Conservation (phyloP, 2,888 invertebrate genomes). For the Andrena flavipes region DNA sequence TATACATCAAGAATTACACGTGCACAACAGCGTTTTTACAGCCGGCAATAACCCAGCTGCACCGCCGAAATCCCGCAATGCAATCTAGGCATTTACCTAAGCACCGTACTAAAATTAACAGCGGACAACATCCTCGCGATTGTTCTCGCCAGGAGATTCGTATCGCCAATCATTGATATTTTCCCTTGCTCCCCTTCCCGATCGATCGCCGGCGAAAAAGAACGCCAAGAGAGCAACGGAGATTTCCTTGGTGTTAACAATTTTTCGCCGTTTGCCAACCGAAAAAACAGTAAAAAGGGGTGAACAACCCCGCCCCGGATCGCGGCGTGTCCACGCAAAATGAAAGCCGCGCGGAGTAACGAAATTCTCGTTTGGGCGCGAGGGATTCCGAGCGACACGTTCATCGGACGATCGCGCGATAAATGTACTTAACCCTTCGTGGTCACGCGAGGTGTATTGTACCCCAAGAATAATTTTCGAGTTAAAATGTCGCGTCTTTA, state of each 20-base stretch:
- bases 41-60: too few relatives aligned
- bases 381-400: not conserved
- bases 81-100: too few relatives aligned
- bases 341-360: not conserved
- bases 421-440: too few relatives aligned
- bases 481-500: too few relatives aligned
- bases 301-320: constrained; percentile 28
- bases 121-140: not conserved
- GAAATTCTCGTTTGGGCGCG: constrained; percentile 1
- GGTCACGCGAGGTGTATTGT: too few relatives aligned
- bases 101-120: too few relatives aligned
- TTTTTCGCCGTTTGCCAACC: not conserved
- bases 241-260: not conserved
- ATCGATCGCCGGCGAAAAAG: not conserved
- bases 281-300: not conserved
- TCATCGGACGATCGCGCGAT: not conserved
- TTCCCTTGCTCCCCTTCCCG: not conserved
- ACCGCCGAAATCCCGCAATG: too few relatives aligned
- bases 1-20: too few relatives aligned
- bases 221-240: not conserved
- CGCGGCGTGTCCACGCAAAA: not conserved
- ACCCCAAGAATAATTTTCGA: too few relatives aligned
- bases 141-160: not conserved
- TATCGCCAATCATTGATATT: not conserved
- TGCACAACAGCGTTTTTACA: too few relatives aligned